Percentiles rank a stretch among this genome's conserved stretches.
phyloP scores from a whole-genome alignment of 1,140 invertebrate genomes.

The Pinna nobilis region DNA sequence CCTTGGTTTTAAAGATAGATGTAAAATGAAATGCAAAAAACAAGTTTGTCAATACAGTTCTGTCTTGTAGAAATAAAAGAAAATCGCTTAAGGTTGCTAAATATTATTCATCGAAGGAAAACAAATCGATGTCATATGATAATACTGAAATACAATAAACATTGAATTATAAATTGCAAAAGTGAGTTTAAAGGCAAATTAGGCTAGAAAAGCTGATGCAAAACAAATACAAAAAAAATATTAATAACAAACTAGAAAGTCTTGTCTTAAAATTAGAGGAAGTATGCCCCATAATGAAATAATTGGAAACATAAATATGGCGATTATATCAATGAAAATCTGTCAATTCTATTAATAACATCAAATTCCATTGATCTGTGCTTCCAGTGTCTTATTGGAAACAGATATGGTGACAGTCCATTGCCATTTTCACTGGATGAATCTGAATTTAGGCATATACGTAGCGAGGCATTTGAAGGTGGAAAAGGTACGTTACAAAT shows the following conservation, averaged over 20 bases:
- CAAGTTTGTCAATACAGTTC: no score
- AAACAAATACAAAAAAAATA: neutral
- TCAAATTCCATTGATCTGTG: neutral
- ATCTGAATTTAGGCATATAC: conserved; percentile 28
- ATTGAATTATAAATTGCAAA: no score
- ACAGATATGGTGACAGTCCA: conserved; percentile 33
- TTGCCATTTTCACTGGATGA: conserved; percentile 17
- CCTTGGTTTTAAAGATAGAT: no score
- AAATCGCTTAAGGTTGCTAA: no score
- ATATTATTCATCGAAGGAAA: no score
- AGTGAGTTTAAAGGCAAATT: no score
- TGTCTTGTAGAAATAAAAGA: no score
- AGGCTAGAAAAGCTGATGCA: no score
- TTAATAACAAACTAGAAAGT: neutral
- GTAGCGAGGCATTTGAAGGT: conserved; percentile 20
- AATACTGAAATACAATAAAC: no score
- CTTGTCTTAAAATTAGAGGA: neutral
- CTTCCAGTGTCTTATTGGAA: conserved; percentile 34
- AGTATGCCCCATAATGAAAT: neutral
- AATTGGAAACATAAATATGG: neutral
- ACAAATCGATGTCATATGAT: no score
- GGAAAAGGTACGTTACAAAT: conserved; percentile 26
- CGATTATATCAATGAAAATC: neutral
- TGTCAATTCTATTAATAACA: neutral
- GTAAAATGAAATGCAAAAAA: no score